Evolutionary conservation across 2,888 invertebrate species (phyloP), one percentile per base, ranked within the genome.

Genomic region (Biston betularia): DNA sequence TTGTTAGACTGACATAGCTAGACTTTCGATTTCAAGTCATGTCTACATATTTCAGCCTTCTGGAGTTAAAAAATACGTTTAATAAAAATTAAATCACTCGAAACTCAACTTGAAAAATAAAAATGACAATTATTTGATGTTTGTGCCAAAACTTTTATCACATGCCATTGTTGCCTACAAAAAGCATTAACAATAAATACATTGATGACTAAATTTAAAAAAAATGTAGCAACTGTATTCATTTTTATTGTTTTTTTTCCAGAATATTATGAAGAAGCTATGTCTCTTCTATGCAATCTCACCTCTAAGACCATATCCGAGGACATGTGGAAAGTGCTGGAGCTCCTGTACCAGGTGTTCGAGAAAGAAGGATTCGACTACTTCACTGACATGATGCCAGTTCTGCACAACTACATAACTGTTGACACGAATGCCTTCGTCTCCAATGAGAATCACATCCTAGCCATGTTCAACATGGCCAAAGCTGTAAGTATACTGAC

Each of bases 381-480:
- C 93, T 99, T 99, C 88, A 96, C 97, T 68, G 99, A 99, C 82
- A 98, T 99, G 97, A 99, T 99, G 99, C 99, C 99, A 0, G 97
- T 98, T 7, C 94, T 99, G 40, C 99, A 99, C 90, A 99, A 99
- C 91, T 99, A 99, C 89, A 96, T 99, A 59, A 98, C 98, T 0
- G 97, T 99, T 3, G 99, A 99, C 86, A 98, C 98, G 0, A 96
- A 97, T 65, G 97, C 98, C 12, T 99, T 99, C 89, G 94, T 99
- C 44, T 97, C 98, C 0, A 97, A 98, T 83, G 97, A 98, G 79
- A 97, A 98, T 85, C 96, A 98, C 74, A 95, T 99, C 69, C 90
- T 98, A 74, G 98, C 98, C 54, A 97, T 99, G 89, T 98, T 97
- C 86, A 98, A 98, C 82, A 99, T 99, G 98, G 98, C 98, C 83